A percentile compares a stretch with the other conserved stretches of the same genome.
phyloP scores from a whole-genome alignment of 2,113 vertebrate species.

The Trematomus loennbergii region DNA sequence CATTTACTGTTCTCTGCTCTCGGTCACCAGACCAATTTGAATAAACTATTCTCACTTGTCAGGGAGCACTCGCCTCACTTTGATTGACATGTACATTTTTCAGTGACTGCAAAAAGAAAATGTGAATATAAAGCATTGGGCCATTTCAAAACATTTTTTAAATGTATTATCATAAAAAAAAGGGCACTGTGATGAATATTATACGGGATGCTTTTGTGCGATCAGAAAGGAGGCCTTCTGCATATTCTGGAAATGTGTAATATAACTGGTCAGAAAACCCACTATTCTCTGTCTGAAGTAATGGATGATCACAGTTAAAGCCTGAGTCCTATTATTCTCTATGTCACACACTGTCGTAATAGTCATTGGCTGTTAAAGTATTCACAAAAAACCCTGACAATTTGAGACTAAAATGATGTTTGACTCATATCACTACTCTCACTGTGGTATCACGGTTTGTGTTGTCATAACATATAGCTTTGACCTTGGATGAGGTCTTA shows the following conservation, averaged over 20 bases:
- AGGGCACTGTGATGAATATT: slow-evolving; percentile 11
- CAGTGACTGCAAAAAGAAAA: slow-evolving; percentile 54
- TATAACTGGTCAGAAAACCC: background rate
- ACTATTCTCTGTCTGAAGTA: background rate
- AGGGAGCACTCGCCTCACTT: slow-evolving; percentile 86
- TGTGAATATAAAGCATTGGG: slow-evolving; percentile 37
- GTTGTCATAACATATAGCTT: slow-evolving; percentile 79
- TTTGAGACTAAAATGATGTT: slow-evolving; percentile 18
- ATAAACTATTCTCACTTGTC: slow-evolving; percentile 91
- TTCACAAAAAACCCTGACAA: background rate
- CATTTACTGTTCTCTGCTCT: slow-evolving; percentile 85
- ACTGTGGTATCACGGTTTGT: slow-evolving; percentile 48
- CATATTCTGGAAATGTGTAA: background rate
- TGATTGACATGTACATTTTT: slow-evolving; percentile 86
- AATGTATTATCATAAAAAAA: slow-evolving; percentile 19
- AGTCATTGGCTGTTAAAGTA: background rate
- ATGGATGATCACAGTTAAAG: background rate
- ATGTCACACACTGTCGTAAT: background rate
- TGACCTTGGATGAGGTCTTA: slow-evolving; percentile 80
- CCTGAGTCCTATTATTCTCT: background rate
- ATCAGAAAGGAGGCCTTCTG: slow-evolving; percentile 1
- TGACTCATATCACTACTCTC: slow-evolving; percentile 32
- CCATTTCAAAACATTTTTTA: slow-evolving; percentile 14
- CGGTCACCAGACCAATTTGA: slow-evolving; percentile 86
- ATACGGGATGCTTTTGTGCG: background rate